Evolutionary conservation across 2,888 invertebrate species (phyloP).

Genomic region (Netelia fuscicornis): DNA sequence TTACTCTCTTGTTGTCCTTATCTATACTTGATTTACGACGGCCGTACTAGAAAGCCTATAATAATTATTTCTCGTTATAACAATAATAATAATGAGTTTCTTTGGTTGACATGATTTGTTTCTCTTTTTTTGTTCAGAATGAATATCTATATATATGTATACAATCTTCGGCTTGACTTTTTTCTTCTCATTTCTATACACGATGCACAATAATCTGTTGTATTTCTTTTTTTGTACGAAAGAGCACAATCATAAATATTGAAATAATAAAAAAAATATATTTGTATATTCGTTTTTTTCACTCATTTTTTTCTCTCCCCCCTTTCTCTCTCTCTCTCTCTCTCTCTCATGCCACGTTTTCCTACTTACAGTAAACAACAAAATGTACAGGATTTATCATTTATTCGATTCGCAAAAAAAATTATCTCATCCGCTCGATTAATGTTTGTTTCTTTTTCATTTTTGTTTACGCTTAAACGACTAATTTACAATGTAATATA

Average conservation of each 20-base stretch:
- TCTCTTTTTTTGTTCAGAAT: slow-evolving; percentile 27
- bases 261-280: background rate
- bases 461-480: background rate
- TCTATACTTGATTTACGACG: slow-evolving; percentile 59
- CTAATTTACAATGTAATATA: slow-evolving; percentile 23
- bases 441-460: background rate
- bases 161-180: slow-evolving; percentile 26
- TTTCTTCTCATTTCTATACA: background rate
- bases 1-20: slow-evolving; percentile 46
- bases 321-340: slow-evolving; percentile 13
- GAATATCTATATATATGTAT: background rate
- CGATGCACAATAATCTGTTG: background rate
- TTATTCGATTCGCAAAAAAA: background rate
- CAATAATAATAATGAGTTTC: slow-evolving; percentile 62
- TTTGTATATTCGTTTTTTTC: background rate
- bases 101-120: slow-evolving; percentile 60
- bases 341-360: slow-evolving; percentile 1
- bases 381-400: background rate
- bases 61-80: slow-evolving; percentile 21
- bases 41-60: slow-evolving; percentile 55
- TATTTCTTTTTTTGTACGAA: background rate
- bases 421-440: background rate
- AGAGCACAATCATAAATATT: slow-evolving; percentile 33
- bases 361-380: background rate
- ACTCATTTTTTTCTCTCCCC: background rate